phyloP scores from a whole-genome alignment of 2,888 invertebrate species.

The Pandemis heparana region DNA sequence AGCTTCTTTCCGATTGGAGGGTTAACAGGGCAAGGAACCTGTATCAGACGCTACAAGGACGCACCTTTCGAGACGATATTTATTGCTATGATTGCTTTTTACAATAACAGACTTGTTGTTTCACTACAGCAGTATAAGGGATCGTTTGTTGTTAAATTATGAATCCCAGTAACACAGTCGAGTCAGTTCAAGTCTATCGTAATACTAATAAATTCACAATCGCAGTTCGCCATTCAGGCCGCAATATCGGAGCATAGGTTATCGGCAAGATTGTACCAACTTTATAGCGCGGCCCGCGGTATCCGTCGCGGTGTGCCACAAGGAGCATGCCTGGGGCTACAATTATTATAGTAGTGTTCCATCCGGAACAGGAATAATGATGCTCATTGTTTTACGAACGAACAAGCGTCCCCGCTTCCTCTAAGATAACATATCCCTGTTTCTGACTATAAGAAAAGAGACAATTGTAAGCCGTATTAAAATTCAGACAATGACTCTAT shows the following conservation, averaged over 20 bases:
- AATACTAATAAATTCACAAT: conserved; percentile 53
- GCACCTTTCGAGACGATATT: conserved; percentile 36
- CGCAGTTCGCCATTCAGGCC: conserved; percentile 56
- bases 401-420: conserved; percentile 44
- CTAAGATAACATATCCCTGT: conserved; percentile 42
- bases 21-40: conserved; percentile 49
- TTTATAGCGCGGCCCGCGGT: conserved; percentile 53
- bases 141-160: conserved; percentile 24
- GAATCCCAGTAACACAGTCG: conserved; percentile 38
- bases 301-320: conserved; percentile 51
- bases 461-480: not conserved
- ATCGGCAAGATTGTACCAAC: conserved; percentile 60
- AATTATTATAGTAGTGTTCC: conserved; percentile 35
- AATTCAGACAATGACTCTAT: not conserved
- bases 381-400: conserved; percentile 43
- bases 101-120: conserved; percentile 18
- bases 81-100: conserved; percentile 25
- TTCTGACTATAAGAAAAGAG: conserved; percentile 21
- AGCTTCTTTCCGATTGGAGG: conserved; percentile 48
- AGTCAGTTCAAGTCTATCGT: conserved; percentile 22
- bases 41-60: conserved; percentile 34
- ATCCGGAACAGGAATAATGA: conserved; percentile 42
- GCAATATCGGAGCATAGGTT: conserved; percentile 64
- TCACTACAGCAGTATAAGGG: conserved; percentile 11
- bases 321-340: conserved; percentile 46